Evolutionary conservation across 2,113 vertebrate genomes (phyloP).

Genomic region (Oryzias melastigma): DNA sequence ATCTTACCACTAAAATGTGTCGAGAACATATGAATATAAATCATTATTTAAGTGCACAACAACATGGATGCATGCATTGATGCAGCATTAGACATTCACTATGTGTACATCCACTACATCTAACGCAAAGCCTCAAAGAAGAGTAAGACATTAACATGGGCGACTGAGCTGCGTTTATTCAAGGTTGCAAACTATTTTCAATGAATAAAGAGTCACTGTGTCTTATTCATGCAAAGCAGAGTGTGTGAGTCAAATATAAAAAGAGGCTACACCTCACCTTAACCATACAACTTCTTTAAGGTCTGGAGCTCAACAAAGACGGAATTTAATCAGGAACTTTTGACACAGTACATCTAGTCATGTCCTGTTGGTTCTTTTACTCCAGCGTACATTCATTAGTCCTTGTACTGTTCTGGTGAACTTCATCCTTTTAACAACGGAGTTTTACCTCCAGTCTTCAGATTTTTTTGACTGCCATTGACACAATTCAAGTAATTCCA

Average conservation of each 20-base stretch:
- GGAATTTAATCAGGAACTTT: not conserved
- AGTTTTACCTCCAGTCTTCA: too few species aligned
- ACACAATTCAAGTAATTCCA: too few species aligned
- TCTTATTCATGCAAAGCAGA: constrained; percentile 16
- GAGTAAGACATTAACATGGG: constrained; percentile 5
- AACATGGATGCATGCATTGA: not conserved
- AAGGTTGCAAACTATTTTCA: constrained; percentile 33
- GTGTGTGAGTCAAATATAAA: constrained; percentile 25
- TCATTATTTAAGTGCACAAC: not conserved
- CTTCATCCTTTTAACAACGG: too few species aligned
- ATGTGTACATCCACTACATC: not conserved
- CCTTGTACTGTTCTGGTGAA: too few species aligned
- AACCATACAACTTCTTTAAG: constrained; percentile 1
- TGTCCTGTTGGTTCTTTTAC: constrained; percentile 11
- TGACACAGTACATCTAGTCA: not conserved
- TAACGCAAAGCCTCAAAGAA: constrained; percentile 13
- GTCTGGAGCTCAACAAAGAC: constrained; percentile 33
- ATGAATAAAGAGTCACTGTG: constrained; percentile 46
- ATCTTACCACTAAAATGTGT: not conserved
- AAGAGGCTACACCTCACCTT: constrained; percentile 4
- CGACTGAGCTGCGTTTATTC: constrained; percentile 13
- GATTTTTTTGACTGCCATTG: too few species aligned
- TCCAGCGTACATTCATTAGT: not conserved
- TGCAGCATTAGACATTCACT: not conserved
- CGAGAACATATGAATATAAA: not conserved